Percentiles rank a stretch among this genome's conserved stretches.
Conservation (phyloP, 2,888 invertebrate species). For the Anarsia innoxiella region DNA sequence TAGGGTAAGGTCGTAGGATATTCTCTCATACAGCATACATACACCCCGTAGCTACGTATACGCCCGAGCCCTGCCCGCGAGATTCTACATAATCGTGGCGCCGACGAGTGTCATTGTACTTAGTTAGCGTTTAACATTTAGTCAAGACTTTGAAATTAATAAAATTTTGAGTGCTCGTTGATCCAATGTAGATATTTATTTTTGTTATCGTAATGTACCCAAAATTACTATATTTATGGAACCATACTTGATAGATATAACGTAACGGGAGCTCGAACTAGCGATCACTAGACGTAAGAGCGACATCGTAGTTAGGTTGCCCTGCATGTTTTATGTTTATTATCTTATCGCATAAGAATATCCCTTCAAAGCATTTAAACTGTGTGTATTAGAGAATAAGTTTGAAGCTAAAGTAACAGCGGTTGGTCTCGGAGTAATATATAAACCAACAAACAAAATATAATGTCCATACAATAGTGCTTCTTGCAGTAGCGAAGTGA, state of each 20-base stretch:
- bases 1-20: no score
- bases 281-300: conserved; percentile 27
- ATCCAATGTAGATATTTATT: conserved; percentile 74
- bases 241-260: conserved; percentile 42
- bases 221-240: conserved; percentile 65
- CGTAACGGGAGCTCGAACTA: conserved; percentile 29
- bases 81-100: conserved; percentile 23
- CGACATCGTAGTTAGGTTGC: conserved; percentile 22
- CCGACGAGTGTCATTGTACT: conserved; percentile 59
- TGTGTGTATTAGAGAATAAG: conserved; percentile 53
- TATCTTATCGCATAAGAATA: conserved; percentile 32
- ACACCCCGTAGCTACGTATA: no score
- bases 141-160: conserved; percentile 61
- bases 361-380: conserved; percentile 56
- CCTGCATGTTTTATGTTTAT: conserved; percentile 28
- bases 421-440: conserved; percentile 20
- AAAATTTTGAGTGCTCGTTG: conserved; percentile 64
- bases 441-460: conserved; percentile 18
- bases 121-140: conserved; percentile 66
- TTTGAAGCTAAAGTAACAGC: conserved; percentile 28
- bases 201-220: conserved; percentile 72
- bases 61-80: conserved; percentile 6
- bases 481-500: conserved; percentile 63
- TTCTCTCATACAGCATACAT: no score
- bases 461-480: conserved; percentile 42